These are phyloP conservation scores for Geococcyx californianus DNA, from an alignment of 2,113 vertebrate species.

Conservation along the genomic window DNA sequence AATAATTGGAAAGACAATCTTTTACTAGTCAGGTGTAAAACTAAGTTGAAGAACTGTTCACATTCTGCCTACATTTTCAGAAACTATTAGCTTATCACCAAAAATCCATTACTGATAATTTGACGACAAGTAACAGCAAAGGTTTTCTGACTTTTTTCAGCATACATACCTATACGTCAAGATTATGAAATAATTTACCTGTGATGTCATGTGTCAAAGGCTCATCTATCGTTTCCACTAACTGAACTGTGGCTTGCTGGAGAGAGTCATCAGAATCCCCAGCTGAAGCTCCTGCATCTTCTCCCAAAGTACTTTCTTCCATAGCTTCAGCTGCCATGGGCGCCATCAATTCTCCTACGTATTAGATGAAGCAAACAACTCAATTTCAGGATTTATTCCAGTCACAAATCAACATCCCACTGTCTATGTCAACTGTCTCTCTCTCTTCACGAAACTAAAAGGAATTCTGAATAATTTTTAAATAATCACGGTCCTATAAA, in stretches of 20 bases:
- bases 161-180: background rate
- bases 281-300: constrained; percentile 87
- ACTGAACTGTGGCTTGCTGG: constrained; percentile 84
- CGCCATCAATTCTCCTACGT: constrained; percentile 88
- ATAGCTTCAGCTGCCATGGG: constrained; percentile 87
- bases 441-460: background rate
- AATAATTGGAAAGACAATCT: background rate
- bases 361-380: background rate
- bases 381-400: background rate
- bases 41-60: background rate
- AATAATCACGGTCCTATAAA: background rate
- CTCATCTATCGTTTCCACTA: constrained; percentile 94
- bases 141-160: background rate
- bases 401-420: background rate
- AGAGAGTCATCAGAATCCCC: constrained; percentile 90
- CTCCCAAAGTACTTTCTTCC: constrained; percentile 87
- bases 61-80: background rate
- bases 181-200: constrained; percentile 78
- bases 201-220: constrained; percentile 92
- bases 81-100: background rate
- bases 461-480: background rate
- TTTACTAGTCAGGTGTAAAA: background rate
- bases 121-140: background rate
- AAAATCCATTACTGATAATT: background rate
- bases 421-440: background rate